Conservation (phyloP, 2,888 invertebrate genomes). For the Iselma pallidipennis region DNA sequence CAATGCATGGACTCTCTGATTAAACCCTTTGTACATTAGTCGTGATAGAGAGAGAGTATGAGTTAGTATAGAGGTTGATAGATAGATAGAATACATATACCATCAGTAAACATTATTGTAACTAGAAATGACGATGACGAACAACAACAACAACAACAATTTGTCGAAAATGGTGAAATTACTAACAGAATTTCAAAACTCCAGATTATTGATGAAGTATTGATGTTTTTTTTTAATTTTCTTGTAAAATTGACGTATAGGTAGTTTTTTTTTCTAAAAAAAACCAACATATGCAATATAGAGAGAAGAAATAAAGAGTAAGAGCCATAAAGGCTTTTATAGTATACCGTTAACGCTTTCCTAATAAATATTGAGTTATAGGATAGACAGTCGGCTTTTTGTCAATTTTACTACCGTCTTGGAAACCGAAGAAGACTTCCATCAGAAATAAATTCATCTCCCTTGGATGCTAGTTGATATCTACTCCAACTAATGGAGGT, state of each 20-base stretch:
- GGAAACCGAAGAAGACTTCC: background rate
- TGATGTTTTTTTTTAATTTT: background rate
- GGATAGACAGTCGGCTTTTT: slow-evolving; percentile 18
- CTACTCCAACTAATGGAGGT: too few species aligned
- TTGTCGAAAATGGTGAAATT: slow-evolving; percentile 36
- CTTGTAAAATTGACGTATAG: background rate
- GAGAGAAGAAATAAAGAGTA: background rate
- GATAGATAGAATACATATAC: slow-evolving; percentile 37
- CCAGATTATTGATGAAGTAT: background rate
- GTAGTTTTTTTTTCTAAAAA: background rate
- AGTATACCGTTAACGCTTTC: slow-evolving; percentile 23
- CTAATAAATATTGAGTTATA: slow-evolving; percentile 28
- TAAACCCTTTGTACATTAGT: slow-evolving; percentile 51
- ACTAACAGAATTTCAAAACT: background rate
- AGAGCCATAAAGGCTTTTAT: slow-evolving; percentile 24
- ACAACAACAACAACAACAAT: slow-evolving; percentile 32
- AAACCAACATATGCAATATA: background rate
- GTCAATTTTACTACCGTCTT: slow-evolving; percentile 20
- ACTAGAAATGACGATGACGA: slow-evolving; percentile 24
- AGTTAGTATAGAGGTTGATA: slow-evolving; percentile 41
- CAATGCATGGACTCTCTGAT: slow-evolving; percentile 45
- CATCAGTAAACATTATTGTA: slow-evolving; percentile 42
- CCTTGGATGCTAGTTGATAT: too few species aligned
- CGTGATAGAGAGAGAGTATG: slow-evolving; percentile 27
- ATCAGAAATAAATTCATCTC: background rate